Evolutionary conservation across 2,797 vertebrate genomes (phyloP), one percentile per base, ranked within the genome.

Genomic region (Myripristis murdjan): DNA sequence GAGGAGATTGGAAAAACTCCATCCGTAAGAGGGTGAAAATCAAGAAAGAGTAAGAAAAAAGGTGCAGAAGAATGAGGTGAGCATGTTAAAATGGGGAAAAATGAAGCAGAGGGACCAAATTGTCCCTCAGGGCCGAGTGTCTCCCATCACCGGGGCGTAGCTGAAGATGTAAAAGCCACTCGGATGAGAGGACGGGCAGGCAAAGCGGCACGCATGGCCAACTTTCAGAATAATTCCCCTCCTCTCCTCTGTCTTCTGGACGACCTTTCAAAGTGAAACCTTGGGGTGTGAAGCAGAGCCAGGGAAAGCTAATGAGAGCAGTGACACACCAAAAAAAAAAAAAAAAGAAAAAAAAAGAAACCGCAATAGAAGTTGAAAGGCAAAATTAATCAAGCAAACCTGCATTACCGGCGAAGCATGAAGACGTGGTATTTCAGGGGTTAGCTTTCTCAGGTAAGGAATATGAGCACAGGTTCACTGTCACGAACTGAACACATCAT

Each of bases 201-300:
- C 20, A 2, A 39, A 18, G 1, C n/a, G 43, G 35, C 75, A 59
- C 31, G 49, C 80, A 22, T 69, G 88, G 71, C 41, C 55, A 28
- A 18, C 59, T 69, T 65, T 63, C 75, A 66, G 63, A 69, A 18
- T 56, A 2, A 68, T 54, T 56, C 47, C 74, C 81, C 31, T 7
- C 31, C 31, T 31, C 31, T 31, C 33, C 8, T 9, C 70, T 59
- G 69, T 79, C 70, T 71, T 37, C 71, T 83, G 80, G 75, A 59
- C 46, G 44, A 77, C 82, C 68, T 79, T 65, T 66, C 66, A 15
- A 23, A 43, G 18, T 0, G 18, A 69, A 55, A 89, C 84, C 84
- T 82, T 63, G 63, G 18, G 44, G 14, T 11, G 43, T 1, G 26
- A 64, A 63, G 73, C 23, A 1, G 47, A 1, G 67, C 56, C 49